phyloP scores from a whole-genome alignment of 2,113 vertebrate genomes.

The Illadopsis cleaveri region DNA sequence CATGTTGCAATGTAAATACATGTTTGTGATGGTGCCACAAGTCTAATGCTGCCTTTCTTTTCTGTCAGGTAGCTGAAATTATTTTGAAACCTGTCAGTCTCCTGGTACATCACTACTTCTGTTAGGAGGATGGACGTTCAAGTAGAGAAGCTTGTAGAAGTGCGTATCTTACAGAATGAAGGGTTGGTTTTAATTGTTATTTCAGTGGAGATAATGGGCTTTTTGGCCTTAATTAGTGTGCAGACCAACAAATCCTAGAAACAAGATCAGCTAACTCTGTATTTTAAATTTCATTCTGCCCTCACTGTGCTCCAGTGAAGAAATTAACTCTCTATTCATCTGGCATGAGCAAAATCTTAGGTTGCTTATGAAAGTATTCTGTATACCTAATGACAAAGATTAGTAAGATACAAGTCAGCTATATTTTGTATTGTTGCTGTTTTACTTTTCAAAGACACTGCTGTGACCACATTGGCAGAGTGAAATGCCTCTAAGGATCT shows the following conservation, averaged over 20 bases:
- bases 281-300: not conserved
- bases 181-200: not conserved
- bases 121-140: not conserved
- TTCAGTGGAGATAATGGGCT: not conserved
- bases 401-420: not conserved
- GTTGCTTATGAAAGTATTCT: not conserved
- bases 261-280: not conserved
- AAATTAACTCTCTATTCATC: not conserved
- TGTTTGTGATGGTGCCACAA: not conserved
- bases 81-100: not conserved
- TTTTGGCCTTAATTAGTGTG: not conserved
- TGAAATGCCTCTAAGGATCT: not conserved
- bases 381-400: not conserved
- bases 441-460: not conserved
- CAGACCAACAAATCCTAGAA: not conserved
- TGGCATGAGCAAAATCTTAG: not conserved
- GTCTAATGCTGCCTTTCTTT: not conserved
- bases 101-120: not conserved
- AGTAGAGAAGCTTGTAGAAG: not conserved
- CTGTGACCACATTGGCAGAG: not conserved
- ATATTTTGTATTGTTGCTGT: not conserved
- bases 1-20: not conserved
- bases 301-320: not conserved
- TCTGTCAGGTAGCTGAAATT: not conserved
- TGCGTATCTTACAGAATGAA: not conserved